A percentile compares a stretch with the other conserved stretches of the same genome.
phyloP scores from a whole-genome alignment of 2,113 vertebrate species.

The Phyllostomus discolor region DNA sequence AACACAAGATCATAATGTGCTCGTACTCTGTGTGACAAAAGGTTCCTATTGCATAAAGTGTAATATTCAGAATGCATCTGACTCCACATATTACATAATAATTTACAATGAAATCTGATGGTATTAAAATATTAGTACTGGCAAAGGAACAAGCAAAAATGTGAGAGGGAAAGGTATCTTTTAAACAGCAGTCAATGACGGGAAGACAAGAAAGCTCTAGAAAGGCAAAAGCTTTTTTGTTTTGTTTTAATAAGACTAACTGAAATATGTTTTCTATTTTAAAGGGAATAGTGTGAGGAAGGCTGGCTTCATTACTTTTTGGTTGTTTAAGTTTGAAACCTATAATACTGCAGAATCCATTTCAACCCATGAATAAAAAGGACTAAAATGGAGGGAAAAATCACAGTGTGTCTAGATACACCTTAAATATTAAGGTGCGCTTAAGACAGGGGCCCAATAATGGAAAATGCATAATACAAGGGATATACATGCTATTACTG shows the following conservation, averaged over 20 bases:
- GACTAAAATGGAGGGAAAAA: background rate
- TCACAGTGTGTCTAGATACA: background rate
- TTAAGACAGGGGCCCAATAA: background rate
- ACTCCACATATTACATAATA: background rate
- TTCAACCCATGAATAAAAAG: constrained; percentile 39
- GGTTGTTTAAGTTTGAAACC: constrained; percentile 31
- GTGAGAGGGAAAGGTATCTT: background rate
- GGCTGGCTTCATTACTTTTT: background rate
- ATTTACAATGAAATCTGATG: background rate
- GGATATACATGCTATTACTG: background rate
- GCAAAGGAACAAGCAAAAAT: background rate
- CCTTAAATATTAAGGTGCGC: constrained; percentile 13
- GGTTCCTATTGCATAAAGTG: background rate
- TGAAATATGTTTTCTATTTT: constrained; percentile 20
- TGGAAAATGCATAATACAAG: background rate
- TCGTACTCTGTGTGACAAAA: background rate
- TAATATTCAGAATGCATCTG: background rate
- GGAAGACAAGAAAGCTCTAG: background rate
- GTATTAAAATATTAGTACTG: background rate
- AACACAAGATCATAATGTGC: background rate
- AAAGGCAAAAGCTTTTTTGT: background rate
- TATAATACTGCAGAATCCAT: background rate
- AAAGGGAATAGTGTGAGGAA: background rate
- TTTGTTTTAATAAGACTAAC: constrained; percentile 25
- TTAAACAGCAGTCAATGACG: background rate